phyloP scores from a whole-genome alignment of 2,888 invertebrate genomes.

The Deroplatys truncata region DNA sequence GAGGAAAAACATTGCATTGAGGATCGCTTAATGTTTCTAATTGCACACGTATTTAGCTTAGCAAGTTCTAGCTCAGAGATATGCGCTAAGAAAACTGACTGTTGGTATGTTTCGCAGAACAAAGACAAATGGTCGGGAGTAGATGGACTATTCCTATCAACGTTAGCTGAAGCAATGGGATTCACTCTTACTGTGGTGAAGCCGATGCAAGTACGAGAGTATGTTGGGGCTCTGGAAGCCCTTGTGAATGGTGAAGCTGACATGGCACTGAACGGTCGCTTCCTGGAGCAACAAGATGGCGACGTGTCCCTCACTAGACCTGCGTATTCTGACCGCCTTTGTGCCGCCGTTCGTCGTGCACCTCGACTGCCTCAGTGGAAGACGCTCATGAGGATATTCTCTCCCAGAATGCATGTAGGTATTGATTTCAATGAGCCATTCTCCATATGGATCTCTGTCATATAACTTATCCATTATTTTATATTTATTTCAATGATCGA shows the following conservation, averaged over 20 bases:
- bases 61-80: too few species aligned
- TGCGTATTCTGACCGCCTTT: not conserved
- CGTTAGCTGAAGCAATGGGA: not conserved
- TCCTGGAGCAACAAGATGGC: not conserved
- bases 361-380: not conserved
- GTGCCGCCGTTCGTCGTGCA: not conserved
- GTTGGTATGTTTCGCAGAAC: not conserved
- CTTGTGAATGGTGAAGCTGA: not conserved
- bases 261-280: not conserved
- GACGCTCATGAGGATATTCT: not conserved
- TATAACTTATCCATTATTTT: too few species aligned
- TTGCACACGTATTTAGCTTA: too few species aligned
- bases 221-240: not conserved
- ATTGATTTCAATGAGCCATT: not conserved
- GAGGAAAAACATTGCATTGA: too few species aligned
- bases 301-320: not conserved
- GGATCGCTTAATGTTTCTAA: too few species aligned
- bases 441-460: not conserved
- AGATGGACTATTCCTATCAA: not conserved
- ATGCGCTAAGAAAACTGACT: too few species aligned
- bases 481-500: too few species aligned
- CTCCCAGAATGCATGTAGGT: not conserved
- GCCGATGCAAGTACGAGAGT: not conserved
- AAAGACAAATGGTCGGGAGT: not conserved
- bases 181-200: not conserved